Base-by-base conservation (phyloP, 2,888 invertebrate species). In the Eurytoma adleriae region DNA sequence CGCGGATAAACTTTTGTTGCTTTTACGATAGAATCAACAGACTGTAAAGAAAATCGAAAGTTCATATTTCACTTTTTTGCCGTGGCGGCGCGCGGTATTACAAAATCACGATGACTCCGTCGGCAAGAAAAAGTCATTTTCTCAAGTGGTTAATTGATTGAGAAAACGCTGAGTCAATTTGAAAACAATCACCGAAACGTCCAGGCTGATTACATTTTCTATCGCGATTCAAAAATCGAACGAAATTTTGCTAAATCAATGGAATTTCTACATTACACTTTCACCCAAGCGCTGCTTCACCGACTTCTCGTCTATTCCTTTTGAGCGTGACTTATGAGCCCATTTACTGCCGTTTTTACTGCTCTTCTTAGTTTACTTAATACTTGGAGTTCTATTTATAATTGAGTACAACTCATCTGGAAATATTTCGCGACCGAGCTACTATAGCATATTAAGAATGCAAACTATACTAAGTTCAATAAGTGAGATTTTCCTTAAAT, bases 41-140 rank as follows among this genome's bases (percentile, higher is more conserved):
- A 74, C 73, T 74, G 73, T 78, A 73, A 80, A 77, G 40, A 69
- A 78, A 78, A 80, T 67, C 69, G 78, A 78, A 80, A 80, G 80
- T 70, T 78, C 64, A 73, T 80, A 78, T 73, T 80, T 78, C 66
- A 70, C 73, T 78, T 72, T 64, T 80, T 59, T 30, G 30, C 30
- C 30, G 30, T 24, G 30, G 72, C 70, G 71, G 59, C 78, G 69
- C 59, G 16, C 50, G 20, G 12, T 48, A 66, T 80, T 78, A 78
- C 80, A 77, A 77, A 80, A 77, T 80, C 80, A 64, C 77, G 68
- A 80, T 80, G 80, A 80, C 80, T 80, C 54, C 30, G 75, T 59
- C 20, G n/a, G 20, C 67, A 73, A 48, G 48, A 68, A 79, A 75
- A 66, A 67, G 59, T 57, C 57, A 79, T 74, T 74, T 68, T 79